phyloP scores from a whole-genome alignment of 2,888 invertebrate species.

The Strigamia crassipes region DNA sequence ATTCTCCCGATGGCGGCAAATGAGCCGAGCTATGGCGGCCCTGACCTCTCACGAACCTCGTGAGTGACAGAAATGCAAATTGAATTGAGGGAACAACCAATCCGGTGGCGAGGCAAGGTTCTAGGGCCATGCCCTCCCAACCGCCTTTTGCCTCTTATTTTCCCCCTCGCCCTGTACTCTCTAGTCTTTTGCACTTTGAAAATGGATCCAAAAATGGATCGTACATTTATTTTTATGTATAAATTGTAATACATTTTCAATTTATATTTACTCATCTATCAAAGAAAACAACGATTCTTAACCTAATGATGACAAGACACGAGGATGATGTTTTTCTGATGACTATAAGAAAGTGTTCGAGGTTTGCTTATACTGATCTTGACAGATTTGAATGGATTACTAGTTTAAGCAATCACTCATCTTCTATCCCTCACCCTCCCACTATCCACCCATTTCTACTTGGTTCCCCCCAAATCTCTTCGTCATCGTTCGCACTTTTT shows the following conservation, averaged over 20 bases:
- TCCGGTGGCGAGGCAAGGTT: constrained; percentile 30
- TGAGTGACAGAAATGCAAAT: constrained; percentile 45
- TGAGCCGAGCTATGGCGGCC: constrained; percentile 29
- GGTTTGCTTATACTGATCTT: constrained; percentile 30
- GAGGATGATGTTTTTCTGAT: constrained; percentile 2
- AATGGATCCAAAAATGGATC: constrained; percentile 14
- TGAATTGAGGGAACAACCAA: constrained; percentile 28
- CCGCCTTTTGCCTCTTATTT: constrained; percentile 3
- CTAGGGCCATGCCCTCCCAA: constrained; percentile 38
- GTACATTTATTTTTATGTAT: neutral
- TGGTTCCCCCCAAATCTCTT: neutral
- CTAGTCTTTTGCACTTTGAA: constrained; percentile 6
- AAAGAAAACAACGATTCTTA: neutral
- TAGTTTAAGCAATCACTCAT: constrained; percentile 33
- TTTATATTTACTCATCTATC: neutral
- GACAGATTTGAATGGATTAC: constrained; percentile 35
- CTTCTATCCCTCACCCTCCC: constrained; percentile 6
- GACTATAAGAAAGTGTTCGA: constrained; percentile 1
- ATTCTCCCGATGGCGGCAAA: constrained; percentile 29
- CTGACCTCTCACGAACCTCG: constrained; percentile 33
- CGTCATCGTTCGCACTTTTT: constrained; percentile 17
- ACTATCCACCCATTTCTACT: constrained; percentile 11
- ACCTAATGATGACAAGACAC: constrained; percentile 23
- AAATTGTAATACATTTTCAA: too few relatives aligned
- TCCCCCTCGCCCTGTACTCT: neutral